Conservation (phyloP, 2,113 vertebrate genomes). For the Salvelinus sp. region DNA sequence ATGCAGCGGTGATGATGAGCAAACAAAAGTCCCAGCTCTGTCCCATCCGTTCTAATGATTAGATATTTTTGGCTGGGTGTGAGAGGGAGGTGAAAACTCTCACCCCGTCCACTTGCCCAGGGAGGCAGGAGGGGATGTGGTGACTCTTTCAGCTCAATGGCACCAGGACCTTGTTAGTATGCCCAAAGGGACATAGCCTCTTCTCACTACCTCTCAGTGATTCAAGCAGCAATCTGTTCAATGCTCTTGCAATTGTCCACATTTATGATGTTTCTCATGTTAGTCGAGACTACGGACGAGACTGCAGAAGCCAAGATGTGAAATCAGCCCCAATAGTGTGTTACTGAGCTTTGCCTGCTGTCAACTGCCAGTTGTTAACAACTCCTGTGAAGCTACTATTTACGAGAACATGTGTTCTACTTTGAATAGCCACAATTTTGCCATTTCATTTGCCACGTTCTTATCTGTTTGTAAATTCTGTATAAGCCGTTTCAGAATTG, state of each 20-base stretch:
- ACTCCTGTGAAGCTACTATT: neutral
- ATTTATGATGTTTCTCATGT: neutral
- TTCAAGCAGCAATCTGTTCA: neutral
- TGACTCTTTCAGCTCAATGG: slow-evolving; percentile 48
- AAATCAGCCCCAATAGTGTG: neutral
- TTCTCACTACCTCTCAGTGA: neutral
- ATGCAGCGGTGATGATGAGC: slow-evolving; percentile 21
- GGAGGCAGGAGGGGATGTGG: slow-evolving; percentile 18
- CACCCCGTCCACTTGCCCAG: slow-evolving; percentile 9
- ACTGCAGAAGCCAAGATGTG: neutral
- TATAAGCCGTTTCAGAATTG: neutral
- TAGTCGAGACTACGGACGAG: neutral
- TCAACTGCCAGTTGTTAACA: neutral
- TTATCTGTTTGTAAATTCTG: neutral
- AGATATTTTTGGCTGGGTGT: slow-evolving; percentile 26
- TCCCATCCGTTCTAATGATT: slow-evolving; percentile 31
- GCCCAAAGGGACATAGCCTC: neutral
- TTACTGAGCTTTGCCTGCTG: neutral
- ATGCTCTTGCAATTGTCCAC: neutral
- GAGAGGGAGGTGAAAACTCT: slow-evolving; percentile 42
- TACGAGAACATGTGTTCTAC: neutral
- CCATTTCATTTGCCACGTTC: neutral
- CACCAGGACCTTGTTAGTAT: neutral
- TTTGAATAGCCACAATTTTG: neutral
- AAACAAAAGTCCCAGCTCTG: neutral